Percentiles rank a stretch among this genome's conserved stretches.
These are phyloP conservation scores for Typhlichthys eigenmanni DNA, from an alignment of 2,797 vertebrate genomes.

Conservation along the genomic window DNA sequence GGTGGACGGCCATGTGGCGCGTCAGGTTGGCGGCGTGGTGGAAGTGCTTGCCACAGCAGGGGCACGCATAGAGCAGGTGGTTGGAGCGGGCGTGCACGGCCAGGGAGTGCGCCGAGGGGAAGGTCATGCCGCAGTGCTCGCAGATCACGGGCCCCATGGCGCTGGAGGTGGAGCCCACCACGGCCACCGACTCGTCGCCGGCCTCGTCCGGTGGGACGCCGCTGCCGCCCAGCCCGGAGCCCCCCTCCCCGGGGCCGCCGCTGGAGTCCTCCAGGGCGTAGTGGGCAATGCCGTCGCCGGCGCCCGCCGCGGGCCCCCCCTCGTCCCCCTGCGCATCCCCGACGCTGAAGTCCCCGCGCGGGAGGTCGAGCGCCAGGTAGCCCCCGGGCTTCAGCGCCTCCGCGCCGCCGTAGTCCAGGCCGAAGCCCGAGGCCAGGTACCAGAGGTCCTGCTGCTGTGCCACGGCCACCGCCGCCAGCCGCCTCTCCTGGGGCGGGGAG, in stretches of 20 bases:
- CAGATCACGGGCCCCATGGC: slow-evolving; percentile 80
- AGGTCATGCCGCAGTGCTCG: slow-evolving; percentile 87
- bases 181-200: slow-evolving; percentile 78
- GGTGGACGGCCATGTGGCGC: slow-evolving; percentile 92
- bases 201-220: slow-evolving; percentile 46
- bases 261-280: slow-evolving; percentile 58
- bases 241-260: slow-evolving; percentile 52
- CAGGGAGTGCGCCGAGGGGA: slow-evolving; percentile 87
- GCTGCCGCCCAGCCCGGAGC: slow-evolving; percentile 49
- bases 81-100: slow-evolving; percentile 87
- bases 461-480: slow-evolving; percentile 24
- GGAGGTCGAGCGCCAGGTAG: slow-evolving; percentile 77
- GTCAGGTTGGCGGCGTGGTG: slow-evolving; percentile 92
- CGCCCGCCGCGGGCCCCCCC: slow-evolving; percentile 25
- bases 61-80: slow-evolving; percentile 90
- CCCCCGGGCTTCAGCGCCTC: slow-evolving; percentile 63
- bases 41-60: slow-evolving; percentile 93
- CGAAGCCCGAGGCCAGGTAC: slow-evolving; percentile 65
- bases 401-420: slow-evolving; percentile 65
- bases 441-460: slow-evolving; percentile 70
- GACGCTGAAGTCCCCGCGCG: slow-evolving; percentile 75
- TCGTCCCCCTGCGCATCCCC: slow-evolving; percentile 60
- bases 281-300: slow-evolving; percentile 47
- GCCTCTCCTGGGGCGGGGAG: slow-evolving; percentile 64
- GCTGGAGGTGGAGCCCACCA: slow-evolving; percentile 81